Evolutionary conservation across 2,888 invertebrate genomes (phyloP), one percentile per base, ranked within the genome.

Genomic region (Sarcophaga caerulescens): DNA sequence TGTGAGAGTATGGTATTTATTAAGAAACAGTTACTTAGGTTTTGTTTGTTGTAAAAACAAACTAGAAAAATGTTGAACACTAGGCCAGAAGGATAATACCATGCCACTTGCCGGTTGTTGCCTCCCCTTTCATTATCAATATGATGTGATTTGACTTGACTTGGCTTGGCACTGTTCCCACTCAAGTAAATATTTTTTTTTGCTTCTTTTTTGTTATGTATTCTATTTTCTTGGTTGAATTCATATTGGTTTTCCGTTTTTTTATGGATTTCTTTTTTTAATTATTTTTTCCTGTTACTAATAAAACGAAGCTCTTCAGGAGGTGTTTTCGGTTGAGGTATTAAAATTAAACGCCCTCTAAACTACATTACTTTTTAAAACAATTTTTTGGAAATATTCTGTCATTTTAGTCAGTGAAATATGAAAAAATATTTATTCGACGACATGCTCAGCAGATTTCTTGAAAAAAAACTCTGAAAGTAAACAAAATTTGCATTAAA

Each of bases 111-210:
- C 2, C 8, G 35, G 10, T 35, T 35, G 35, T 35, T 35, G 35
- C 10, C 35, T 35, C 10, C 35, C 10, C 10, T 35, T 35, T 35
- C 35, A 8, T 35, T 10, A 8, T 47, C 57, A 71, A 81, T 57
- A 62, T 85, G 76, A 81, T 71, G 73, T 81, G 84, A 81, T 81
- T 76, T 81, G 84, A 84, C 35, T 35, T 35, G 35, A 35, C 35
- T 35, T 35, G 10, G 1, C 81, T 85, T 85, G 84, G 81, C 84
- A 81, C 73, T 85, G 73, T 76, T 85, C 73, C 79, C 84, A 85
- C 81, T 85, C 68, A 65, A 66, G 70, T 70, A 70, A 81, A 81
- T 63, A 60, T 12, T 21, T 65, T 74, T 10, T 35, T 35, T 60
- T 4, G 12, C 12, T n/a, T 19, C 35, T 8, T 35, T 35, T 69